phyloP scores from a whole-genome alignment of 2,113 vertebrate genomes.

The Silurus asotus region DNA sequence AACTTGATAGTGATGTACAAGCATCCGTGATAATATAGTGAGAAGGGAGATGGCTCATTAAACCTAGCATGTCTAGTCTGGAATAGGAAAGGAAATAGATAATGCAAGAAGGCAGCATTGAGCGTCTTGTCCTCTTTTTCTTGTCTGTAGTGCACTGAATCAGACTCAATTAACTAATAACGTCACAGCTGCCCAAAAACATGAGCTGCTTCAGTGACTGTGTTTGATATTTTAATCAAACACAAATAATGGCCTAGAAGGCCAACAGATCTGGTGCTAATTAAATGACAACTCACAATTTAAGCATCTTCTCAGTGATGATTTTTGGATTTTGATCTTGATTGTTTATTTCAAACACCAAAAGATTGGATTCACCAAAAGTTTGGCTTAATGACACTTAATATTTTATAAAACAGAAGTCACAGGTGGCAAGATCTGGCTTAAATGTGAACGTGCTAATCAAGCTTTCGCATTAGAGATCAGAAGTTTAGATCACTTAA shows the following conservation, averaged over 20 bases:
- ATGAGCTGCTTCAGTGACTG: constrained; percentile 20
- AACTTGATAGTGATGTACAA: constrained; percentile 33
- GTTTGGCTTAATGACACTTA: neutral
- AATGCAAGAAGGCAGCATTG: neutral
- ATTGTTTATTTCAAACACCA: constrained; percentile 17
- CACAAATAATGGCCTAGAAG: neutral
- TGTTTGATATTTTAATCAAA: constrained; percentile 44
- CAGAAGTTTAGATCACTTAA: no score
- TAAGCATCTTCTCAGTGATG: neutral
- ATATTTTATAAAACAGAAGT: constrained; percentile 29
- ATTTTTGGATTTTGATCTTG: neutral
- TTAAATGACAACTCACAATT: neutral
- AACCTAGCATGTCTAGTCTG: neutral
- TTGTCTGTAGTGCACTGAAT: neutral
- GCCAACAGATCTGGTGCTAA: constrained; percentile 23
- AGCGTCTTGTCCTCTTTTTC: constrained; percentile 4
- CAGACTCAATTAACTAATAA: constrained; percentile 38
- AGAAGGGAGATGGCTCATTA: constrained; percentile 31
- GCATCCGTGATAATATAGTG: constrained; percentile 17
- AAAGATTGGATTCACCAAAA: neutral
- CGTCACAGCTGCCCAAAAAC: constrained; percentile 4
- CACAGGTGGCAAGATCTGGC: neutral
- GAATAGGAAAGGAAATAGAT: constrained; percentile 1
- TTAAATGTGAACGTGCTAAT: neutral
- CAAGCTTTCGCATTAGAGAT: no score